Base-by-base conservation (phyloP, 2,888 invertebrate species). In the Ptychoptera albimana region DNA sequence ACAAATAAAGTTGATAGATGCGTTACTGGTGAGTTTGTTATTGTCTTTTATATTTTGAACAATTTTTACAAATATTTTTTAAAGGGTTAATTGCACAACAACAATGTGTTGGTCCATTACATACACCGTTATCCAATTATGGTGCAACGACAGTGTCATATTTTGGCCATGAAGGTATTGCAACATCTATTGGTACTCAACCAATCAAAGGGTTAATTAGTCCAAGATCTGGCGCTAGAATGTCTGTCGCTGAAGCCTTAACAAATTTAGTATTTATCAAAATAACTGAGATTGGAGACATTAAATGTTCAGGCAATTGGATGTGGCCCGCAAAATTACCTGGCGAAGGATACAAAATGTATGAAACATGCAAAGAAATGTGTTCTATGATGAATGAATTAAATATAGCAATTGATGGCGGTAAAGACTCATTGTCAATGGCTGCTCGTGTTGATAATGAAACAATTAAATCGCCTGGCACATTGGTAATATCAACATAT, bases 241-340 rank as follows among this genome's bases (percentile, higher is more conserved):
- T 97, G 82, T 84, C 93, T 1, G 85, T 98, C 0, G 91, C 85
- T 0, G 98, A 98, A 66, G 84, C 96, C 1, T 62, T 97, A 14
- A 87, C 88, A 40, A 98, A 98, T 65, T 71, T 98, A 50, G 92
- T 80, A 1, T 82, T 82, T 58, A 79, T 77, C 2, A 74, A 72
- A 29, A 75, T 82, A 41, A 69, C 72, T 1, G 70, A 71, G 45
- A 54, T 80, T 15, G 70, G 82, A 65, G 97, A 98, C 64, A 82
- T 97, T 2, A 98, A 97, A 67, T 96, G 96, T 62, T 93, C 92
- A 36, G 97, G 91, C n/a, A 98, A 98, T 66, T 98, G 97, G 97
- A 98, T 98, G 98, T 98, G 97, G 97, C 83, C 93, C 0, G 97
- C 96, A 10, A 97, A 97, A 68, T 69, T 92, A 13, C 82, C 85